Evolutionary conservation across 2,797 vertebrate species (phyloP).

Genomic region (Xerus rutilus): DNA sequence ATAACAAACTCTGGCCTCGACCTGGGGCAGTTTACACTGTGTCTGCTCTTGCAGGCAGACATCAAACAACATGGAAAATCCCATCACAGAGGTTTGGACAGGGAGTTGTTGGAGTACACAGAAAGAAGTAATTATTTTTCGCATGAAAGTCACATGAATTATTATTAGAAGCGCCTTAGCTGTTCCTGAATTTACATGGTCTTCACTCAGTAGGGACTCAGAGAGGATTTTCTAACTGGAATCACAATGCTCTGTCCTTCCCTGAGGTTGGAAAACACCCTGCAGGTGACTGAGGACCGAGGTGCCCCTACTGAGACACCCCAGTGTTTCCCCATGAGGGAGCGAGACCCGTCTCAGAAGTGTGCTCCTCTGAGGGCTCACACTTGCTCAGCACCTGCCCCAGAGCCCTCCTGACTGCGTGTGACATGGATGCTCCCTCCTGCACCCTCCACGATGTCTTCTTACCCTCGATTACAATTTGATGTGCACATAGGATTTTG

Average conservation of each 20-base stretch:
- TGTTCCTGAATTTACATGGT: background rate
- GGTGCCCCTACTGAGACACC: too few species aligned
- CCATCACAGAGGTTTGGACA: background rate
- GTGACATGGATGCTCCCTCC: fast-evolving
- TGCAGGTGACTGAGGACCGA: background rate
- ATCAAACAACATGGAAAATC: background rate
- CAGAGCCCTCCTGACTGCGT: too few species aligned
- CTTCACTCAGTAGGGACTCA: background rate
- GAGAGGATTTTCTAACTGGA: background rate
- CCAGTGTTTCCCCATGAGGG: background rate
- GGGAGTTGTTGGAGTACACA: background rate
- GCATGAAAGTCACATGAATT: background rate
- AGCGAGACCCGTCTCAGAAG: too few species aligned
- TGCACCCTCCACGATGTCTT: fast-evolving
- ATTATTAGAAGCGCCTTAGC: background rate
- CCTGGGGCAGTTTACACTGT: background rate
- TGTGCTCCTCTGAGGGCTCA: fast-evolving
- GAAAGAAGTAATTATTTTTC: background rate
- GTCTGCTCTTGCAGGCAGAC: background rate
- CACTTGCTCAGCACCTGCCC: fast-evolving
- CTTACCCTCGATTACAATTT: too few species aligned
- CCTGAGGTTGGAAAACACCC: background rate
- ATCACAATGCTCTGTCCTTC: background rate
- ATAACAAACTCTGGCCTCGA: background rate
- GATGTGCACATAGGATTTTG: background rate